These are phyloP conservation scores for Batillaria attramentaria DNA, from an alignment of 1,140 invertebrate species.

Conservation along the genomic window DNA sequence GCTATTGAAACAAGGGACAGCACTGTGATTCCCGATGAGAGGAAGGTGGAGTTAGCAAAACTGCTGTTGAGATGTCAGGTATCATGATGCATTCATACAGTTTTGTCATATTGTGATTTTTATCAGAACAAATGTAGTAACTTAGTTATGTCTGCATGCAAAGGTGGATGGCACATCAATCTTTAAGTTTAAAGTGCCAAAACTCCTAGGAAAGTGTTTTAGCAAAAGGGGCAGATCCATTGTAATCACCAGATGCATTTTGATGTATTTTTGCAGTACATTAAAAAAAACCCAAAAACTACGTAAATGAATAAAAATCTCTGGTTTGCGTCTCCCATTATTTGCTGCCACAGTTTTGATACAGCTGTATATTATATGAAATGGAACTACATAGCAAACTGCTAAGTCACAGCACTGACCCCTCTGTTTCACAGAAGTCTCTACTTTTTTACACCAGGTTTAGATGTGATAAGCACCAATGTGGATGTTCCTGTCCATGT, in stretches of 20 bases:
- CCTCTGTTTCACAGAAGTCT: neutral
- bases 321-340: neutral
- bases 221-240: neutral
- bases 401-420: neutral
- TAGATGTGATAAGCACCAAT: neutral
- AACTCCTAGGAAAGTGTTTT: neutral
- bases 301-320: too few species aligned
- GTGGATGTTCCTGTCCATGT: neutral
- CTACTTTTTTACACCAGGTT: neutral
- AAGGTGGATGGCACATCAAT: neutral
- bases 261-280: too few species aligned
- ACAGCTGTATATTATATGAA: neutral
- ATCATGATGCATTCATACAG: neutral
- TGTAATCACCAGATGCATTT: neutral
- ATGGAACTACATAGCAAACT: neutral
- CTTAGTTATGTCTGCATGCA: neutral
- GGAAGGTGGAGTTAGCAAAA: constrained; percentile 79
- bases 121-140: neutral
- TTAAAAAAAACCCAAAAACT: too few species aligned
- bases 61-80: constrained; percentile 89
- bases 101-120: too few species aligned
- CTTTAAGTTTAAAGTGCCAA: neutral
- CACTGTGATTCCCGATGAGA: constrained; percentile 76
- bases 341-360: too few species aligned
- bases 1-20: constrained; percentile 79